Evolutionary conservation across 2,797 vertebrate genomes (phyloP).

Genomic region (Hemitrygon akajei): DNA sequence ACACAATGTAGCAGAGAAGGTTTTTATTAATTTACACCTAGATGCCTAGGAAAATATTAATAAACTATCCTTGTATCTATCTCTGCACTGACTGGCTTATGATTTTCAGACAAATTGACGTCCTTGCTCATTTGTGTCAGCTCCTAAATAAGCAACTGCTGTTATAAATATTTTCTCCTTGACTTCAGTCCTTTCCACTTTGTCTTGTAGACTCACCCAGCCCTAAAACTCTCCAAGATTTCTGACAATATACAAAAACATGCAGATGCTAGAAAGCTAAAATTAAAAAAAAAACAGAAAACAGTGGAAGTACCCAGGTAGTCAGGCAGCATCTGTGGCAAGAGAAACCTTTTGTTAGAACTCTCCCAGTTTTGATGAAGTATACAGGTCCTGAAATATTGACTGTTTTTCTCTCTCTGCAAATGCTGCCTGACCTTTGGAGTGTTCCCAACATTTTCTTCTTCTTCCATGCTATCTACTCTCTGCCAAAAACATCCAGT

Average conservation of each 20-base stretch:
- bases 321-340: no score
- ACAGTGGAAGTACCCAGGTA: no score
- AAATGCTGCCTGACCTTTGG: no score
- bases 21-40: background rate
- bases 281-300: no score
- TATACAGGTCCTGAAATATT: no score
- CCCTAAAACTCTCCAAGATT: background rate
- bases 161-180: background rate
- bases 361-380: no score
- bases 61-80: background rate
- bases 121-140: background rate
- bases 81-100: background rate
- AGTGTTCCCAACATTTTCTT: no score
- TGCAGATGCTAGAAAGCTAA: no score
- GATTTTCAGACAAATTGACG: background rate
- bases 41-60: background rate
- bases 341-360: no score
- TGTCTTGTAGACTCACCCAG: background rate
- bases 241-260: no score
- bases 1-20: background rate
- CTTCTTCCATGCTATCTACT: background rate
- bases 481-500: no score
- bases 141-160: background rate
- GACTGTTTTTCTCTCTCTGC: no score
- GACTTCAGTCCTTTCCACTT: background rate